phyloP scores from a whole-genome alignment of 2,113 vertebrate species.

The Columba livia region DNA sequence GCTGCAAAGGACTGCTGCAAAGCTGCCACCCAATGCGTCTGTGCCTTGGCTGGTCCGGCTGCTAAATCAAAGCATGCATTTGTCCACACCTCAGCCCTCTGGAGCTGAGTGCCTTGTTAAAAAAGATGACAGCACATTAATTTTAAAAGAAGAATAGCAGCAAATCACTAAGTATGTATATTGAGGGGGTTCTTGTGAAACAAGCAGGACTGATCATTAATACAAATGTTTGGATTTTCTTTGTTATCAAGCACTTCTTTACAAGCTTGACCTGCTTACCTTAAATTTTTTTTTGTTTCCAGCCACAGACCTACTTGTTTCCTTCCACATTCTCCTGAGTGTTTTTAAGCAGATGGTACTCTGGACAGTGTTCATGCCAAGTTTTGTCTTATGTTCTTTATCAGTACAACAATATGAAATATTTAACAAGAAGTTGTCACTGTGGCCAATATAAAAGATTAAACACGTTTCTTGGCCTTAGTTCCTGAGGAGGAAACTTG shows the following conservation, averaged over 20 bases:
- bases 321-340: constrained; percentile 21
- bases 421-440: constrained; percentile 77
- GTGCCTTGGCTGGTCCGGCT: background rate
- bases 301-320: constrained; percentile 8
- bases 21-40: no score
- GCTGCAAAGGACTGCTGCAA: no score
- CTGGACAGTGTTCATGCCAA: constrained; percentile 33
- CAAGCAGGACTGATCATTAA: background rate
- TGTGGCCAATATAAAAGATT: constrained; percentile 77
- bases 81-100: background rate
- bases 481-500: constrained; percentile 41
- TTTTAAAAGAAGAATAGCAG: background rate
- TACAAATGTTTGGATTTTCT: background rate
- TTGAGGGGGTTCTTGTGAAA: background rate
- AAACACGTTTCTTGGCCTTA: constrained; percentile 54
- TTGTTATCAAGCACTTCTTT: background rate
- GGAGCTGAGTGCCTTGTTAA: background rate
- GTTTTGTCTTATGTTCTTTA: constrained; percentile 70
- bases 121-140: background rate
- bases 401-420: constrained; percentile 78
- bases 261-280: background rate
- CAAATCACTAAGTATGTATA: background rate
- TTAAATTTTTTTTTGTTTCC: constrained; percentile 21
- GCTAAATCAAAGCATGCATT: background rate
- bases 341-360: constrained; percentile 59